phyloP scores from a whole-genome alignment of 2,888 invertebrate species.

The Athalia circularis region DNA sequence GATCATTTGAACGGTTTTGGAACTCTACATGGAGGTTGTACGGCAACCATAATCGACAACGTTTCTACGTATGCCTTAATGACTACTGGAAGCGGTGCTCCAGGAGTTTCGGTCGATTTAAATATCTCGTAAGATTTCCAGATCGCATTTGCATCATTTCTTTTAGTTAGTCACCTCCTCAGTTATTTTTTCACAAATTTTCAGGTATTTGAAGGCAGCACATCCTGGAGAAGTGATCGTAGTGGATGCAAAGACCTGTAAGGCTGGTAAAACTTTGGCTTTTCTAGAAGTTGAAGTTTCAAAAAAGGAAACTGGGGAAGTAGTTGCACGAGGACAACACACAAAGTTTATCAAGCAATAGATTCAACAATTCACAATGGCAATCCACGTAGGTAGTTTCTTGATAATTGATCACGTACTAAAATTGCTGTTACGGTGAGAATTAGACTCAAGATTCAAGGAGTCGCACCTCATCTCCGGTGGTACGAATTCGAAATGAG shows the following conservation, averaged over 20 bases:
- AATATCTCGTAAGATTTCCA: constrained; percentile 82
- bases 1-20: constrained; percentile 86
- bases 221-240: constrained; percentile 86
- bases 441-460: too few relatives aligned
- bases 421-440: too few relatives aligned
- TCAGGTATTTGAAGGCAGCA: constrained; percentile 86
- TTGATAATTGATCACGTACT: background rate
- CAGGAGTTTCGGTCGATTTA: constrained; percentile 90
- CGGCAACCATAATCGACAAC: constrained; percentile 85
- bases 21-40: constrained; percentile 90
- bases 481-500: too few relatives aligned
- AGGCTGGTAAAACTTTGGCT: constrained; percentile 86
- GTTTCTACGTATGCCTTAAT: constrained; percentile 88
- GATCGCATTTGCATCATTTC: background rate
- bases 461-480: too few relatives aligned
- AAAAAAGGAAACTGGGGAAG: constrained; percentile 82
- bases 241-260: constrained; percentile 86
- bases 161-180: background rate
- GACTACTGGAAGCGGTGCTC: constrained; percentile 78
- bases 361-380: background rate
- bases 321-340: constrained; percentile 90
- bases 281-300: constrained; percentile 88
- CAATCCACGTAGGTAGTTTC: background rate
- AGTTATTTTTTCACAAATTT: constrained; percentile 58
- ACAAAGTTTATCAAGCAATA: constrained; percentile 81